Conservation (phyloP, 1,140 invertebrate species). For the Acyrthosiphon pisum region DNA sequence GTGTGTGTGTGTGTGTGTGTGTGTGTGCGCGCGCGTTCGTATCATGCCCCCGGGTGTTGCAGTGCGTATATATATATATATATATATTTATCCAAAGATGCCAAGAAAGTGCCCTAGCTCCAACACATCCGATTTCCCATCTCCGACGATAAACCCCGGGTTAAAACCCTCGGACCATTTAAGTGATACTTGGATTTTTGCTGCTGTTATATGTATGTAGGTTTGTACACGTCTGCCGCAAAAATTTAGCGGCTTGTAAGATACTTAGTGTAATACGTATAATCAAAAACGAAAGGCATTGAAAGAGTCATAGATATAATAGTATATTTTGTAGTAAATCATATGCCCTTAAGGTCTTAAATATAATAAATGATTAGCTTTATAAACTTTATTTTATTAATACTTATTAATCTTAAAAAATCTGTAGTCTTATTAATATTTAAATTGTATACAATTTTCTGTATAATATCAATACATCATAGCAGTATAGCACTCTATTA, state of each 20-base stretch:
- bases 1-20: not conserved
- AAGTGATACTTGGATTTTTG: not conserved
- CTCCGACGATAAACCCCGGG: not conserved
- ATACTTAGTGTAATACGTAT: not conserved
- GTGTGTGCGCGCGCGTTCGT: not conserved
- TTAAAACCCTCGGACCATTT: not conserved
- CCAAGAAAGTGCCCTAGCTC: not conserved
- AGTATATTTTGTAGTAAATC: not conserved
- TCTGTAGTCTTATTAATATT: too few species aligned
- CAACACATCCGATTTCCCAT: not conserved
- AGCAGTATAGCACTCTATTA: too few species aligned
- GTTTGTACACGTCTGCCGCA: not conserved
- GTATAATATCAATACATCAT: too few species aligned
- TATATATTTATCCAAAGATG: not conserved
- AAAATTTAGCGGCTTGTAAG: not conserved
- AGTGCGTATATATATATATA: not conserved
- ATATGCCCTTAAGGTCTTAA: not conserved
- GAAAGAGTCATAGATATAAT: not conserved
- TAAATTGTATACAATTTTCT: too few species aligned
- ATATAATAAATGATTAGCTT: not conserved
- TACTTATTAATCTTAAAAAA: not conserved
- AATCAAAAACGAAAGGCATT: not conserved
- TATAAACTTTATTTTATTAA: not conserved
- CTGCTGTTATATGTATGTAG: not conserved
- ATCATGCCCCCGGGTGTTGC: too few species aligned